phyloP scores from a whole-genome alignment of 2,113 vertebrate genomes.

The Dipodomys ordii region DNA sequence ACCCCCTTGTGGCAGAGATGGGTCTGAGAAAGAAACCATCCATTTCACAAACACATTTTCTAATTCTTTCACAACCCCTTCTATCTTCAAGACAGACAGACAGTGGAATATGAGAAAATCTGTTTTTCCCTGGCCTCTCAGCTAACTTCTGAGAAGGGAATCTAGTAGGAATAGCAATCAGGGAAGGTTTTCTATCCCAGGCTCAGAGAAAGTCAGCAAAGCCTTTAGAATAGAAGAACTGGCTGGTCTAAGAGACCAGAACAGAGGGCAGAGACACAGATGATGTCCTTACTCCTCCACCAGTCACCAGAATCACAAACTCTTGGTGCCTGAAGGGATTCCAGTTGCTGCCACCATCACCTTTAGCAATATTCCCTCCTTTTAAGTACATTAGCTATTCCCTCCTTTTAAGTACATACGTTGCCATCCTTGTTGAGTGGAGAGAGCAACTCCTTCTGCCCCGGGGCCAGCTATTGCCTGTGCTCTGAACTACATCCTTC shows the following conservation, averaged over 20 bases:
- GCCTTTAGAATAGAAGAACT: neutral
- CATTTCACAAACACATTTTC: neutral
- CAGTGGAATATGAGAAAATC: neutral
- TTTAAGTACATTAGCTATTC: neutral
- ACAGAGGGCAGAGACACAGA: neutral
- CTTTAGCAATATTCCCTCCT: neutral
- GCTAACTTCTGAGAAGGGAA: neutral
- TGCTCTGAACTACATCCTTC: neutral
- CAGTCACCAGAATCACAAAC: neutral
- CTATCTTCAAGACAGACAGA: conserved; percentile 11
- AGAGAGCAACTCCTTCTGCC: neutral
- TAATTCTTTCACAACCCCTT: neutral
- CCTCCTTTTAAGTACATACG: too few species aligned
- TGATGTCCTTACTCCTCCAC: too few species aligned
- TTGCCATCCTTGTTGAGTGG: neutral
- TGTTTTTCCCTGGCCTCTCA: neutral
- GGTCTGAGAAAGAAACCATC: neutral
- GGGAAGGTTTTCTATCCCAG: conserved; percentile 6
- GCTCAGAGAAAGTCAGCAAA: neutral
- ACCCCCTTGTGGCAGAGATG: conserved; percentile 72
- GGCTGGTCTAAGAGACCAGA: neutral
- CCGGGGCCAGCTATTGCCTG: neutral
- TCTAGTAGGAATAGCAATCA: neutral
- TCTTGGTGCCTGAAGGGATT: neutral
- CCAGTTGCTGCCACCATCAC: neutral